phyloP scores from a whole-genome alignment of 2,797 vertebrate genomes.

The Buceros bicornis region DNA sequence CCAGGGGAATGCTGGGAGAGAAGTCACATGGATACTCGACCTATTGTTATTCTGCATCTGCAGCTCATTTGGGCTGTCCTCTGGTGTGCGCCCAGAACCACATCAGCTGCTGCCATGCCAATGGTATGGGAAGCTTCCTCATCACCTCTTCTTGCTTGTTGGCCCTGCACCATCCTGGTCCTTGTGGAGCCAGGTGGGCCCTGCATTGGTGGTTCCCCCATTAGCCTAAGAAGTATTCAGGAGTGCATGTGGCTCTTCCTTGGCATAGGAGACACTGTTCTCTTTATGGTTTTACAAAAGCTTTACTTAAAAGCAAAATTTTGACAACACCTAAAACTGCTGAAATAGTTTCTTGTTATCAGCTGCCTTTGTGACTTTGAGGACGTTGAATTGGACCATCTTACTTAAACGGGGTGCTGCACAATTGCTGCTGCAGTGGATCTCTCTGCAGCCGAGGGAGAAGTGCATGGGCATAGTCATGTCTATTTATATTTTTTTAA shows the following conservation, averaged over 20 bases:
- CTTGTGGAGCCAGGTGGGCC: no score
- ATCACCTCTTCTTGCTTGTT: background rate
- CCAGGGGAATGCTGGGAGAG: no score
- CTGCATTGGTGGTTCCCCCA: fast-evolving
- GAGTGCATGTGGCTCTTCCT: background rate
- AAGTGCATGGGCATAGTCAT: background rate
- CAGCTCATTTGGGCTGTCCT: background rate
- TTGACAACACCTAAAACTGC: background rate
- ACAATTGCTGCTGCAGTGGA: background rate
- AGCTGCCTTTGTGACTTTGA: background rate
- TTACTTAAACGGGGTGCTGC: background rate
- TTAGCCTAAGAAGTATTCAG: background rate
- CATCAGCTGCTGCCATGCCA: background rate
- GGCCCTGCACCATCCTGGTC: background rate
- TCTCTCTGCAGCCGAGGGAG: background rate
- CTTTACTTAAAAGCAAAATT: background rate
- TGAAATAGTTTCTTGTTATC: background rate
- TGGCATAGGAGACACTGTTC: background rate
- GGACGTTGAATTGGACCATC: background rate
- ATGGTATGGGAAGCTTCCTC: background rate
- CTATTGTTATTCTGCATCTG: background rate
- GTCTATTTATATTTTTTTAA: background rate
- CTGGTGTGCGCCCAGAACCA: background rate
- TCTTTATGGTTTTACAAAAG: background rate
- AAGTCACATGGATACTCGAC: background rate